Conservation (phyloP, 2,797 vertebrate genomes). For the Pangasius macronema region DNA sequence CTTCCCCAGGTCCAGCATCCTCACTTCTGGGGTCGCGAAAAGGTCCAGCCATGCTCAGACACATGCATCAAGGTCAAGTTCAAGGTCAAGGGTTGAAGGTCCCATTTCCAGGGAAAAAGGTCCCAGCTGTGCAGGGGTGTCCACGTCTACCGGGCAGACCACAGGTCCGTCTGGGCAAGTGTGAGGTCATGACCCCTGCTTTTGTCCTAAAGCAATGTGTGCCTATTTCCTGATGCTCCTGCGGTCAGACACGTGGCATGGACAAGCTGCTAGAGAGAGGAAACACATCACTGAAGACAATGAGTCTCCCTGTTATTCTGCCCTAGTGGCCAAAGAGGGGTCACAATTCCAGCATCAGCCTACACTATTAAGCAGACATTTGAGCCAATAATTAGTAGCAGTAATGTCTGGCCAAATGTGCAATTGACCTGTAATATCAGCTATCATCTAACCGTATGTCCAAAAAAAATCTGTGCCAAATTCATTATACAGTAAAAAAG, state of each 20-base stretch:
- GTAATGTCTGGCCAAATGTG: constrained; percentile 45
- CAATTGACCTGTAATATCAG: constrained; percentile 29
- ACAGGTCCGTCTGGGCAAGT: constrained; percentile 68
- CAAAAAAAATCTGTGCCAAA: too few species aligned
- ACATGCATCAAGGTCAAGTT: constrained; percentile 50
- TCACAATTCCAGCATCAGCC: constrained; percentile 53
- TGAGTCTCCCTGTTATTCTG: constrained; percentile 65
- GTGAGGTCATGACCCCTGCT: constrained; percentile 64
- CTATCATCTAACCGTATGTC: constrained; percentile 12
- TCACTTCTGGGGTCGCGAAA: constrained; percentile 52
- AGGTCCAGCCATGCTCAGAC: constrained; percentile 53
- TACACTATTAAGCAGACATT: constrained; percentile 37
- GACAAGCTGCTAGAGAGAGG: constrained; percentile 57
- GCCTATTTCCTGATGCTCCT: constrained; percentile 59
- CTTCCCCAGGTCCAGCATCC: constrained; percentile 38
- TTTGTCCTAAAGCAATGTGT: constrained; percentile 69
- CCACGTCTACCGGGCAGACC: constrained; percentile 65
- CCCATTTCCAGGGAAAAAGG: constrained; percentile 70
- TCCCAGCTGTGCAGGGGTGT: constrained; percentile 72
- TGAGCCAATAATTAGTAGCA: constrained; percentile 34
- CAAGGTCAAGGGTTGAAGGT: constrained; percentile 70
- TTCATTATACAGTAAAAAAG: neutral
- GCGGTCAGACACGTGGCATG: constrained; percentile 61
- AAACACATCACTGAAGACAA: constrained; percentile 61
- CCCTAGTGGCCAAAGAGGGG: constrained; percentile 48